Base-by-base conservation (phyloP, 2,113 vertebrate genomes). In the Mystacornis crossleyi region DNA sequence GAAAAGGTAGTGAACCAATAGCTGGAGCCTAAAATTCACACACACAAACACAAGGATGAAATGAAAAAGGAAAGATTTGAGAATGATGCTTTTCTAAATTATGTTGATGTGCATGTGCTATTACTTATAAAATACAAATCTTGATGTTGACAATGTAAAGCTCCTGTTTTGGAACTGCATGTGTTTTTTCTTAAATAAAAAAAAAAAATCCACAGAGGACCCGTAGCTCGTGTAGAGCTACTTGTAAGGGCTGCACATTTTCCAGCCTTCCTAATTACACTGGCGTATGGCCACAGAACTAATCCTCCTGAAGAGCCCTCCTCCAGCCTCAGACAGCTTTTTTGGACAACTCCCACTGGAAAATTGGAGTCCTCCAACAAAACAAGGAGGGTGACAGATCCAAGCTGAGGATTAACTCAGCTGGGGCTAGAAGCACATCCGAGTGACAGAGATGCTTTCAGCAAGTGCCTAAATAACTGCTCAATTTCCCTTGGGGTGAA, bases 231-330 rank as follows among this genome's bases (percentile, higher is more conserved):
- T 10, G 18, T 7, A 62, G 33, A 90, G 25, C 42, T 48, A 55
- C 26, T 81, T 54, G 33, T 51, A 70, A 83, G 38, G 34, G 24
- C 47, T 74, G 47, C 42, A 75, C 26, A 38, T 7, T 62, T 86
- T 80, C 45, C 26, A 89, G 60, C 43, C 65, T 77, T 86, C 42
- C 51, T 95, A 62, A 86, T 90, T 89, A 81, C 43, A 40, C 71
- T 95, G 75, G 67, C 72, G 8, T 25, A 14, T 8, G 51, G 64
- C 64, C 60, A 77, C 19, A 54, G 31, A 73, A 18, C 26, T 91
- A 91, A 91, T 89, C 65, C 61, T 67, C 20, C 40, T 79, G 53
- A 90, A 95, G 33, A 92, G 86, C 67, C 54, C 58, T 77, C 38
- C 55, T 82, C 36, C n/a, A 90, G 29, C 16, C 26, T 58, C 58